phyloP scores from a whole-genome alignment of 2,888 invertebrate species.

The Gymnoscelis rufifasciata region DNA sequence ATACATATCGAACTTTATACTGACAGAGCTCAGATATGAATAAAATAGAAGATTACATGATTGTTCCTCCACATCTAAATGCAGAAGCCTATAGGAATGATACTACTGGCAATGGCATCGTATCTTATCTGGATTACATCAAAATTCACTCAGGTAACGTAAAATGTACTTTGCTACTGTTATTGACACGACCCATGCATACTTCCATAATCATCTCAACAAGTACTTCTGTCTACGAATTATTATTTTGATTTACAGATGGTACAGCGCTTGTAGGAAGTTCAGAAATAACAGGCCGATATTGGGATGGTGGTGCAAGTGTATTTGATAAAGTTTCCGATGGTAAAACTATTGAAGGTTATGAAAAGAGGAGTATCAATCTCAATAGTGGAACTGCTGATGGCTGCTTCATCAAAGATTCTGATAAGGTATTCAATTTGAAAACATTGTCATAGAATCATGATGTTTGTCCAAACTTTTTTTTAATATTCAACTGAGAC shows the following conservation, averaged over 20 bases:
- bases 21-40: background rate
- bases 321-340: constrained; percentile 48
- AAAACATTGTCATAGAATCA: too few relatives aligned
- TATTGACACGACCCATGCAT: too few relatives aligned
- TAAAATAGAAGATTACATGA: constrained; percentile 45
- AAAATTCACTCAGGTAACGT: constrained; percentile 51
- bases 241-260: constrained; percentile 61
- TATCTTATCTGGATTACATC: constrained; percentile 63
- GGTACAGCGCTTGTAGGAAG: constrained; percentile 63
- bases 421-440: constrained; percentile 51
- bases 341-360: constrained; percentile 35
- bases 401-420: constrained; percentile 62
- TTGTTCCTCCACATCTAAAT: constrained; percentile 68
- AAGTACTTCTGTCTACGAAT: too few relatives aligned
- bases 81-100: constrained; percentile 70
- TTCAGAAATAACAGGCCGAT: constrained; percentile 69
- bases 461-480: too few relatives aligned
- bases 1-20: too few relatives aligned
- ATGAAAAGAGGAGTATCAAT: constrained; percentile 48
- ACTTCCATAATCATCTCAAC: too few relatives aligned
- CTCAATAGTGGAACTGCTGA: constrained; percentile 61
- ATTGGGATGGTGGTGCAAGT: constrained; percentile 67
- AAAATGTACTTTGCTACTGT: background rate
- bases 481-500: too few relatives aligned
- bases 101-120: constrained; percentile 52